Evolutionary conservation across 92 coral and sea anemone species (phyloP).

Genomic region (Pocillopora meandrina): DNA sequence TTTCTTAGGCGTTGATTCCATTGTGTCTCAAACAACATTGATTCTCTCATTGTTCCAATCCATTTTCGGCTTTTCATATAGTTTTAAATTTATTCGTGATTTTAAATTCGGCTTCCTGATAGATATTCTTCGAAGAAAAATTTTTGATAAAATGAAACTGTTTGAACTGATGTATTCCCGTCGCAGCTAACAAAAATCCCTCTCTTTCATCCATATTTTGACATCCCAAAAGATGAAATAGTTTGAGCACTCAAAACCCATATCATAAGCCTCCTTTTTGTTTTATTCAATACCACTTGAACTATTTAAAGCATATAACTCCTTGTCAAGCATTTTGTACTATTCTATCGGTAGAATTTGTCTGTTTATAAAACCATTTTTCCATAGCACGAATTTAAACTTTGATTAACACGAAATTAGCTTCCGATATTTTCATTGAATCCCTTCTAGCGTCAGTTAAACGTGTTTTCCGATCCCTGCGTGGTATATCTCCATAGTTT

Average conservation of each 20-base stretch:
- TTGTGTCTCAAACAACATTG: neutral
- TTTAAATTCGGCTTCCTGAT: neutral
- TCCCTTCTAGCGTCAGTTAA: slow-evolving; percentile 6
- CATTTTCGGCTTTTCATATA: neutral
- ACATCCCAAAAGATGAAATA: neutral
- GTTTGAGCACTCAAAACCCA: neutral
- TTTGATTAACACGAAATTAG: neutral
- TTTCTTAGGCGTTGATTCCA: neutral
- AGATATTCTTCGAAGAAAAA: neutral
- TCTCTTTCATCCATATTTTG: neutral
- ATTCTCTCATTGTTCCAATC: neutral
- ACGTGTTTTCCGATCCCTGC: neutral
- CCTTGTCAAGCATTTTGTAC: neutral
- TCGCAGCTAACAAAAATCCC: neutral
- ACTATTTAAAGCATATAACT: neutral
- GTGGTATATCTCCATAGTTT: neutral
- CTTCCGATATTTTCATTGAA: slow-evolving; percentile 3
- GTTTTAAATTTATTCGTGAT: neutral
- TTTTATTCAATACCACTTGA: neutral
- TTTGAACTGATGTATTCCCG: neutral
- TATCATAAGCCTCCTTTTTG: neutral
- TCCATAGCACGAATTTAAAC: too few relatives aligned
- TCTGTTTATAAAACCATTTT: neutral
- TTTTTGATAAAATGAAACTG: neutral
- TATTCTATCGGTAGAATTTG: neutral